These are phyloP conservation scores for Branchinecta lynchi DNA, from an alignment of 1,140 invertebrate species.

Conservation along the genomic window DNA sequence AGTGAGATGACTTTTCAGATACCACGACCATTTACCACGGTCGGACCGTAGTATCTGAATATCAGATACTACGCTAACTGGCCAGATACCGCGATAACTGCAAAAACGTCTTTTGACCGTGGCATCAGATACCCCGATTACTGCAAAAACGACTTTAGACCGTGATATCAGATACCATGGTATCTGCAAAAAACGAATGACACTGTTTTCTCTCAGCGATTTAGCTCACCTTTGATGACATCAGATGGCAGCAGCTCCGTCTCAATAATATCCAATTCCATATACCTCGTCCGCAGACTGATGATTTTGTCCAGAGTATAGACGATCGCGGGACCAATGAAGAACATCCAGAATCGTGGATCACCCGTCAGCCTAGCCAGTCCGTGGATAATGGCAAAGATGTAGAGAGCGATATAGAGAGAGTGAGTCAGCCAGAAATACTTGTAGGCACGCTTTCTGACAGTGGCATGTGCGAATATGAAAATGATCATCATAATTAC, in stretches of 20 bases:
- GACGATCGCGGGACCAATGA: slow-evolving; percentile 65
- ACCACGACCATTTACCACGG: too few relatives aligned
- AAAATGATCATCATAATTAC: slow-evolving; percentile 90
- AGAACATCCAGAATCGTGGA: slow-evolving; percentile 89
- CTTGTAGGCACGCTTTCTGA: slow-evolving; percentile 83
- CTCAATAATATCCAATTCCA: slow-evolving; percentile 85
- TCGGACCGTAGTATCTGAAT: too few relatives aligned
- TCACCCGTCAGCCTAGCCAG: slow-evolving; percentile 82
- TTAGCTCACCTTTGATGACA: slow-evolving; percentile 48
- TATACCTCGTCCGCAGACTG: slow-evolving; percentile 75
- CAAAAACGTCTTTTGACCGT: too few relatives aligned
- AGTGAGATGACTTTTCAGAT: too few relatives aligned
- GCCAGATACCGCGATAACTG: too few relatives aligned
- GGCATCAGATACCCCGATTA: too few relatives aligned
- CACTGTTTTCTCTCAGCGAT: too few relatives aligned
- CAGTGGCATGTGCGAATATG: slow-evolving; percentile 87
- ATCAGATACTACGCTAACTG: too few relatives aligned
- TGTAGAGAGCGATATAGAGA: slow-evolving; percentile 76
- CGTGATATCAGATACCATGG: too few relatives aligned
- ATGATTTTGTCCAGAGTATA: slow-evolving; percentile 72
- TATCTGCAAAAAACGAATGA: too few relatives aligned
- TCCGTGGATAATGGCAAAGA: slow-evolving; percentile 80
- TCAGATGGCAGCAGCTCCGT: slow-evolving; percentile 91
- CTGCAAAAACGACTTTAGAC: too few relatives aligned
- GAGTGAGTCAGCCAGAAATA: slow-evolving; percentile 97